Evolutionary conservation across 2,113 vertebrate genomes (phyloP), one percentile per base, ranked within the genome.

Genomic region (Boleophthalmus pectinirostris): DNA sequence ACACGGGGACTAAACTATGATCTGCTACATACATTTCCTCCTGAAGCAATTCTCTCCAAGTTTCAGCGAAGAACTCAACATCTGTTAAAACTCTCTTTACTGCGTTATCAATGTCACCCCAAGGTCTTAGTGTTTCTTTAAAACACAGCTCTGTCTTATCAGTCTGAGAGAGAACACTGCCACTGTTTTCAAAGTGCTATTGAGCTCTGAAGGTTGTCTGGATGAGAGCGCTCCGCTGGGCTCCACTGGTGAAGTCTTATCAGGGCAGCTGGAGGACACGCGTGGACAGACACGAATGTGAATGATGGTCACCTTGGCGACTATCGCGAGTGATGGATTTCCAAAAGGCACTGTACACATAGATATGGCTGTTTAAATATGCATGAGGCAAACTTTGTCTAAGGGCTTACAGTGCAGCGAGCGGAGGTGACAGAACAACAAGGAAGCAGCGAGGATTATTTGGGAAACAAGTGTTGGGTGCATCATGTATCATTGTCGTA

Each of bases 201-300:
- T 83, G 83, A 87, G 81, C 77, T 79, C 82, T 87, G 83, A 92
- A 89, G 88, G 90, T 85, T 85, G 84, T 81, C 68, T 72, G 25
- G 85, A 87, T 85, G 75, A 83, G 74, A 86, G 82, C 75, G 77
- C 75, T 78, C 69, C 68, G 67, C 35, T 58, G 81, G 75, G 80
- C 85, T 70, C 70, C 74, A 80, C 76, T 35, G 57, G 61, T 64
- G 80, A 82, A 79, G 56, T 78, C 80, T 90, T 88, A 90, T 91
- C 89, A 85, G 87, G 71, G 58, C 68, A 81, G 86, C 72, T 89
- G 79, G 84, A 91, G 82, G 87, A 91, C 89, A 85, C 12, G 38
- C 74, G 54, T 70, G 79, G 84, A 89, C 89, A 80, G 82, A 87
- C 80, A 51, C 51, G 81, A 86, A 85, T 86, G 86, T 65, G 77